These are phyloP conservation scores for Cebidichthys violaceus DNA, from an alignment of 2,113 vertebrate species.

Conservation along the genomic window DNA sequence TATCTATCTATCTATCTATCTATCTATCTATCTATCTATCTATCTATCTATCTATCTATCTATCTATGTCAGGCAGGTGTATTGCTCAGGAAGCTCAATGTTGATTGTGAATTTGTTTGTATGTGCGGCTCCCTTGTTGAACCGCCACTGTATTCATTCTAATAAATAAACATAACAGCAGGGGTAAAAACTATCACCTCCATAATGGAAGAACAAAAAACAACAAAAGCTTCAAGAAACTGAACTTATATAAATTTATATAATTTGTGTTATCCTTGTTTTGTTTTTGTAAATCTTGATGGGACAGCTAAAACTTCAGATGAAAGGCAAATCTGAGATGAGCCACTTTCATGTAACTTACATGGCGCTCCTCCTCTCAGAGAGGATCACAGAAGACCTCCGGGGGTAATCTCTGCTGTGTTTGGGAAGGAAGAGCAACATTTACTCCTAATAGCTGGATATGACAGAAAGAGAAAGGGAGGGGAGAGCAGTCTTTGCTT, in stretches of 20 bases:
- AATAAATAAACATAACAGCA: not conserved
- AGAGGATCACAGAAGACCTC: constrained; percentile 20
- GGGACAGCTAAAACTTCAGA: not conserved
- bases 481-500: not conserved
- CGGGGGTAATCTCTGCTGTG: not conserved
- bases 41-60: too few species aligned
- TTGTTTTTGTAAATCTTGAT: not conserved
- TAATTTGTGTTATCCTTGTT: not conserved
- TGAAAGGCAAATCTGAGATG: not conserved
- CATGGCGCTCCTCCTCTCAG: not conserved
- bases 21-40: too few species aligned
- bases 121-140: not conserved
- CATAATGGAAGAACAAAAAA: not conserved
- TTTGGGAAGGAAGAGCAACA: constrained; percentile 19
- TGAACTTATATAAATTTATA: not conserved
- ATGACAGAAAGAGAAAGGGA: not conserved
- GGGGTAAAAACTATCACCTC: not conserved
- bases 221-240: not conserved
- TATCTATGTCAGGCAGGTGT: not conserved
- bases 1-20: too few species aligned
- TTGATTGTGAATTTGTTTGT: not conserved
- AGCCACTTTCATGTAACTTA: not conserved
- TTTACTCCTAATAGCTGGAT: constrained; percentile 6
- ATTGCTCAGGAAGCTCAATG: not conserved
- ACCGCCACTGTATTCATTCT: not conserved